Percentiles rank a stretch among this genome's conserved stretches.
Evolutionary conservation across 2,888 invertebrate species (phyloP).

Genomic region (Pyralis farinalis): DNA sequence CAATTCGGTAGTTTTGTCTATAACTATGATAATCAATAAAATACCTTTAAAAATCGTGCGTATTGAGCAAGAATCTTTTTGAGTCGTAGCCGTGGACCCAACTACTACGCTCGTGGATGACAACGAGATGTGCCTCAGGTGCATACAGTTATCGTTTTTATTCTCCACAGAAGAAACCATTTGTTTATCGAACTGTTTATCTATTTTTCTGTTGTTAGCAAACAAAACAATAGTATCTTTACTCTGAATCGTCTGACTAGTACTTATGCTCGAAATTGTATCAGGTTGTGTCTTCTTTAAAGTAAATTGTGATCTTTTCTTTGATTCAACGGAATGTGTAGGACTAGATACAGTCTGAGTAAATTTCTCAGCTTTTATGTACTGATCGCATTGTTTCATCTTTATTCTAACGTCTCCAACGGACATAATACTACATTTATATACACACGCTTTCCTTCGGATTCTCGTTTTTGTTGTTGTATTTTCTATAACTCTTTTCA

Average conservation of each 20-base stretch:
- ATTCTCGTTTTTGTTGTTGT: constrained; percentile 23
- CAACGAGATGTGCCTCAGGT: constrained; percentile 35
- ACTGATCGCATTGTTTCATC: constrained; percentile 11
- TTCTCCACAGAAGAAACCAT: constrained; percentile 47
- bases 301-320: too few species aligned
- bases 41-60: constrained; percentile 61
- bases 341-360: background rate
- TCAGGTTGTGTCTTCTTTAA: too few species aligned
- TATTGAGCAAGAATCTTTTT: constrained; percentile 33
- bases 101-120: constrained; percentile 38
- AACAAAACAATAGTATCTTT: constrained; percentile 11
- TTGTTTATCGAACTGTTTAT: constrained; percentile 22
- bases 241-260: background rate
- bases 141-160: constrained; percentile 37
- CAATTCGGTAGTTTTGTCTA: too few species aligned
- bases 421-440: constrained; percentile 32
- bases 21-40: too few species aligned
- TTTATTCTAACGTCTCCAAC: constrained; percentile 37
- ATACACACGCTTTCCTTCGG: constrained; percentile 21
- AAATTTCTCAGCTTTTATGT: constrained; percentile 18
- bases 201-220: constrained; percentile 9
- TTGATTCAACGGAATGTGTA: background rate
- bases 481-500: constrained; percentile 49
- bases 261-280: too few species aligned
- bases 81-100: constrained; percentile 21